Evolutionary conservation across 2,888 invertebrate species (phyloP).

Genomic region (Argynnis bischoffii): DNA sequence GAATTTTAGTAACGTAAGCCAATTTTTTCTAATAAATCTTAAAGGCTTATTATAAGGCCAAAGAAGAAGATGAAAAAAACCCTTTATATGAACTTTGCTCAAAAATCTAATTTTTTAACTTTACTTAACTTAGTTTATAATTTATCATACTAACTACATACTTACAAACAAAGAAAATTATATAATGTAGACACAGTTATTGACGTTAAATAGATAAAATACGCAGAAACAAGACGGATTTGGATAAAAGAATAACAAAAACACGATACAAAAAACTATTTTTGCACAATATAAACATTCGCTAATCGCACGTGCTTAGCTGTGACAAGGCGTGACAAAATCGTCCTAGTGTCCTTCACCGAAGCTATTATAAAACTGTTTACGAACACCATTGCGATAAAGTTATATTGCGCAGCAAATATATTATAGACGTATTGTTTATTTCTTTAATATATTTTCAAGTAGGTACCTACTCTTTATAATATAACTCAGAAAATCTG

Average conservation of each 20-base stretch:
- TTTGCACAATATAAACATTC: conserved; percentile 23
- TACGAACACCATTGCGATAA: conserved; percentile 54
- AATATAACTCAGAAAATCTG: neutral
- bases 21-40: no score
- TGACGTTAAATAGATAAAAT: no score
- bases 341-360: conserved; percentile 52
- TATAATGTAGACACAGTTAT: no score
- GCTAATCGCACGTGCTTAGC: conserved; percentile 38
- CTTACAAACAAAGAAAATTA: no score
- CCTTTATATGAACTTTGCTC: no score
- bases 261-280: conserved; percentile 11
- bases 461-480: neutral
- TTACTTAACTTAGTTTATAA: no score
- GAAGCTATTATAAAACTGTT: conserved; percentile 50
- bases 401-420: conserved; percentile 35
- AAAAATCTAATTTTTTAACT: no score
- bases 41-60: no score
- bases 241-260: conserved; percentile 8
- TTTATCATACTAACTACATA: no score
- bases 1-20: no score
- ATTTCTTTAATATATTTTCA: conserved; percentile 6
- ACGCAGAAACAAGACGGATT: conserved; percentile 2
- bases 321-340: conserved; percentile 45
- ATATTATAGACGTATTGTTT: conserved; percentile 24
- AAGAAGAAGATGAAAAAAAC: no score